phyloP scores from a whole-genome alignment of 2,888 invertebrate genomes.

The Brachyptera putata region DNA sequence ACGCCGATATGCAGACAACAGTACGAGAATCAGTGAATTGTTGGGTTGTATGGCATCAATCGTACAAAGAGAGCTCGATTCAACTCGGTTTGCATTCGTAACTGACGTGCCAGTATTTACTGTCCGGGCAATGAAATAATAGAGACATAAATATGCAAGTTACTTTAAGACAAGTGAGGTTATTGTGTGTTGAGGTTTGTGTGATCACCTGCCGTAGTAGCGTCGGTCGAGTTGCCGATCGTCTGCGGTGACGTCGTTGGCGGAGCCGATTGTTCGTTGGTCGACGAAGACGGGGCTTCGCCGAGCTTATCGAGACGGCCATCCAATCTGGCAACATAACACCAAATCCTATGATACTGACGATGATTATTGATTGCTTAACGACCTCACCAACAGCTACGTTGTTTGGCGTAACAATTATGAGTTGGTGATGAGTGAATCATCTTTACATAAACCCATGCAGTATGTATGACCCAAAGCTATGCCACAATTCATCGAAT shows the following conservation, averaged over 20 bases:
- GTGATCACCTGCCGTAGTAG: background rate
- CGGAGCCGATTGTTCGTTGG: background rate
- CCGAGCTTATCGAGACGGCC: background rate
- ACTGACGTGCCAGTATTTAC: background rate
- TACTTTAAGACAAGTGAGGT: no score
- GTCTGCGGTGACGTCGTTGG: background rate
- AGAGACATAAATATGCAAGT: background rate
- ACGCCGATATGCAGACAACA: no score
- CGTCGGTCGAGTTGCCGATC: background rate
- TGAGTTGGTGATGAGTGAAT: no score
- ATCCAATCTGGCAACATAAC: slow-evolving; percentile 10
- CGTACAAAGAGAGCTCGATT: background rate
- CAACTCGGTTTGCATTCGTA: background rate
- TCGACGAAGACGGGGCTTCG: background rate
- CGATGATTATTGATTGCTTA: no score
- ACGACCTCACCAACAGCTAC: no score
- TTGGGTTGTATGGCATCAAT: background rate
- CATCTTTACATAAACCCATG: no score
- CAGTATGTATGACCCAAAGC: no score
- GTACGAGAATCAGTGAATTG: no score
- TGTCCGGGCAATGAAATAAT: background rate
- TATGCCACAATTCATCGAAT: no score
- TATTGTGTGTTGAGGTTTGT: background rate
- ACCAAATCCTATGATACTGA: no score
- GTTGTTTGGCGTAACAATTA: no score